Percentiles rank a stretch among this genome's conserved stretches.
These are phyloP conservation scores for Paratilapia polleni DNA, from an alignment of 2,113 vertebrate genomes.

Conservation along the genomic window DNA sequence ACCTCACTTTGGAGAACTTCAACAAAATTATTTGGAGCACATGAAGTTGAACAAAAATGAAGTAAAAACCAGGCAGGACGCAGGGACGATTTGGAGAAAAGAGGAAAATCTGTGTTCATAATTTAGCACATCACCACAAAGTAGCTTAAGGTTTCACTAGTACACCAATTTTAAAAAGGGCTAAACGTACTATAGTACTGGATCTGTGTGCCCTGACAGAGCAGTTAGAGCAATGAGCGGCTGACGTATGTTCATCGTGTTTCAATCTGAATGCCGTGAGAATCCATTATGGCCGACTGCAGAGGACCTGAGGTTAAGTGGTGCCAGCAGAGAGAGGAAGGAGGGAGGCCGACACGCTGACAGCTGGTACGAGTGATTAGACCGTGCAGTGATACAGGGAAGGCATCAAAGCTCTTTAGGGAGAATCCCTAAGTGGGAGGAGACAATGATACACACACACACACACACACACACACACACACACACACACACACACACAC, in stretches of 20 bases:
- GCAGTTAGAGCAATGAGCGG: not conserved
- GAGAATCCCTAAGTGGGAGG: slow-evolving; percentile 65
- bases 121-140: not conserved
- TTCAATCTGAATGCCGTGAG: slow-evolving; percentile 19
- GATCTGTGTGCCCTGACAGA: not conserved
- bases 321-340: slow-evolving; percentile 46
- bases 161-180: not conserved
- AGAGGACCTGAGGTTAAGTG: slow-evolving; percentile 71
- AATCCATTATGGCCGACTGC: slow-evolving; percentile 52
- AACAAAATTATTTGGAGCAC: not conserved
- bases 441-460: slow-evolving; percentile 40
- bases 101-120: not conserved
- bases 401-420: slow-evolving; percentile 76
- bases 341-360: slow-evolving; percentile 61
- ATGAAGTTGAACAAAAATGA: not conserved
- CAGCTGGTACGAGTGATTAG: slow-evolving; percentile 81
- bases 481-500: slow-evolving; percentile 2
- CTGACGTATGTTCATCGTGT: slow-evolving; percentile 46
- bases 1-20: not conserved
- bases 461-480: slow-evolving; percentile 25
- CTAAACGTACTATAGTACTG: not conserved
- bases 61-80: not conserved
- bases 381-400: slow-evolving; percentile 59
- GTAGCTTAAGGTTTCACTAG: not conserved
- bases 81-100: not conserved